Base-by-base conservation (phyloP, 2,797 vertebrate species). In the Pagetopsis macropterus region DNA sequence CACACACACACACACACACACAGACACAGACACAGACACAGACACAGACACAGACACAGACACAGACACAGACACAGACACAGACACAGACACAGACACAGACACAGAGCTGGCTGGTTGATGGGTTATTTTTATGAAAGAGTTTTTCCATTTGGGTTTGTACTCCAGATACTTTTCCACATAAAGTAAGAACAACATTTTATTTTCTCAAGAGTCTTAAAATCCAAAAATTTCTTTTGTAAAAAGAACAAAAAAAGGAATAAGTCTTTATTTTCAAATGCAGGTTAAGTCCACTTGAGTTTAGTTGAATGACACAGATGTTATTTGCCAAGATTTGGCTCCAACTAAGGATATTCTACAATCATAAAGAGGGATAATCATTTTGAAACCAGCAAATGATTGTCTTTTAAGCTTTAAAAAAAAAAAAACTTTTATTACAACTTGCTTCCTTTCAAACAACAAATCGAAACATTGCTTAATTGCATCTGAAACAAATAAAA, bases 51-150 rank as follows among this genome's bases (percentile, higher is more conserved):
- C 31, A 33, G 5, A 4, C 31, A 33, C 31, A 5, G 5, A 33
- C 31, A 33, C 31, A 33, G 5, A 33, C 31, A 33, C 31, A 33
- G 5, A 33, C 31, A 33, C 31, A 33, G 5, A 33, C 31, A 23
- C 23, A 23, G 2, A 23, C 3, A 23, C 23, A 3, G 3, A 3
- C 23, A 27, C 23, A 27, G 3, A 27, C 27, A 27, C 27, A 27
- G 4, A 27, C 4, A 84, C 91, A 92, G 21, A 21, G 21, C 21
- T 21, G 21, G 91, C 92, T 92, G 91, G 88, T 90, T 80, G 19
- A 23, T 19, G 15, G 43, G 51, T 23, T 59, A 27, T 51, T 72
- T 60, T 21, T 3, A 41, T 70, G 78, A 46, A 21, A 68, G 17
- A 51, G 19, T 9, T 56, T 59, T 61, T 56, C 44, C 51, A 17